Conservation (phyloP, 2,888 invertebrate genomes). For the Dynastes grantii region DNA sequence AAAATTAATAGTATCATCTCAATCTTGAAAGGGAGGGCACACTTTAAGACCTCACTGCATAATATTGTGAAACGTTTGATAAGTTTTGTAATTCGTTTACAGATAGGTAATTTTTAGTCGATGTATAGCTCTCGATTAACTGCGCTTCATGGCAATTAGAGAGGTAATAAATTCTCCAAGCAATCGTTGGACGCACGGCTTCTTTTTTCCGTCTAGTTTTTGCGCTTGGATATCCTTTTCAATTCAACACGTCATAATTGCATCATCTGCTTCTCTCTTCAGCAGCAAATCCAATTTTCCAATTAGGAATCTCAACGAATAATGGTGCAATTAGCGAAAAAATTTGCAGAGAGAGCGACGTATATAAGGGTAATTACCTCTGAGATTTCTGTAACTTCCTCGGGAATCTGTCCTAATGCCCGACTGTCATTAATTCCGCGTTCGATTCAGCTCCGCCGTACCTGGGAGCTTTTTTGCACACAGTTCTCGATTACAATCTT, state of each 20-base stretch:
- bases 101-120: not conserved
- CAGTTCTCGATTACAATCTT: constrained; percentile 34
- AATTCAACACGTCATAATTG: constrained; percentile 33
- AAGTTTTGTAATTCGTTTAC: too few relatives aligned
- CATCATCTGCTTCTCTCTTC: constrained; percentile 2
- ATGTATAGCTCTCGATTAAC: not conserved
- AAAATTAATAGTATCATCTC: too few relatives aligned
- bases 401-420: constrained; percentile 39
- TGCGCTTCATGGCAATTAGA: constrained; percentile 11
- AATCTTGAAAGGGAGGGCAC: too few relatives aligned
- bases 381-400: constrained; percentile 40
- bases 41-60: not conserved
- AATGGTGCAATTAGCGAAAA: constrained; percentile 32
- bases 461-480: constrained; percentile 24
- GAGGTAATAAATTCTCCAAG: not conserved
- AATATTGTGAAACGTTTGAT: not conserved
- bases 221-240: not conserved
- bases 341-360: constrained; percentile 8
- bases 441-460: constrained; percentile 15
- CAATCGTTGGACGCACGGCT: not conserved
- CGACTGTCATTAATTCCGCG: constrained; percentile 40
- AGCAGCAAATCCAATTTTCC: constrained; percentile 32
- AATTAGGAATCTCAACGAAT: constrained; percentile 32
- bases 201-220: not conserved
- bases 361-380: constrained; percentile 37